phyloP scores from a whole-genome alignment of 1,140 invertebrate species.

The Chironomus striatipennis region DNA sequence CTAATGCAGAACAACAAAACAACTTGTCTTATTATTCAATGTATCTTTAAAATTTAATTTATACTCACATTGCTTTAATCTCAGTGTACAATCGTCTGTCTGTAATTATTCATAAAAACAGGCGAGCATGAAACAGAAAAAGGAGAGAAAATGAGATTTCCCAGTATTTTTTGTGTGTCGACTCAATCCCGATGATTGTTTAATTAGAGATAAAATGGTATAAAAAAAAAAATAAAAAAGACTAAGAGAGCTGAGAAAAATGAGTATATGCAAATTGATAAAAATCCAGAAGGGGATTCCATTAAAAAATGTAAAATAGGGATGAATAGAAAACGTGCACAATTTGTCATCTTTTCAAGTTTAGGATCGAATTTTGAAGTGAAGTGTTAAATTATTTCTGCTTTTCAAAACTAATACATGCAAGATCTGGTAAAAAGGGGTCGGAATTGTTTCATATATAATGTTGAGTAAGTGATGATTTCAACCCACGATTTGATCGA shows the following conservation, averaged over 20 bases:
- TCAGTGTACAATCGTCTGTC: not conserved
- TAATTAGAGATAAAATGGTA: not conserved
- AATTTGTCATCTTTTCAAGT: constrained; percentile 17
- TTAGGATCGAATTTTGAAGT: not conserved
- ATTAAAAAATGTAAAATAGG: constrained; percentile 1
- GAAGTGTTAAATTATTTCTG: not conserved
- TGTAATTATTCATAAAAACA: constrained; percentile 4
- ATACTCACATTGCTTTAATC: too few relatives aligned
- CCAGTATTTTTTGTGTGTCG: too few relatives aligned
- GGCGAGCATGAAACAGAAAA: not conserved
- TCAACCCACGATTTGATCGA: not conserved
- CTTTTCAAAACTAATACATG: not conserved
- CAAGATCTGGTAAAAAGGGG: not conserved
- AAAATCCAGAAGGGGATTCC: not conserved
- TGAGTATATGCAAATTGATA: constrained; percentile 14
- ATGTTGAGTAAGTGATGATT: not conserved
- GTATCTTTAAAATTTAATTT: not conserved
- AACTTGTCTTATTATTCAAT: not conserved
- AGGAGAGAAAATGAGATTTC: not conserved
- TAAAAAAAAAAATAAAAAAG: not conserved
- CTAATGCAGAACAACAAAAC: not conserved
- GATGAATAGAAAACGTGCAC: constrained; percentile 15
- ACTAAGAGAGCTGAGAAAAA: not conserved
- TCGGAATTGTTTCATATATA: not conserved
- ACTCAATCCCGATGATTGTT: constrained; percentile 5